Evolutionary conservation across 2,888 invertebrate species (phyloP).

Genomic region (Rotaria sp.): DNA sequence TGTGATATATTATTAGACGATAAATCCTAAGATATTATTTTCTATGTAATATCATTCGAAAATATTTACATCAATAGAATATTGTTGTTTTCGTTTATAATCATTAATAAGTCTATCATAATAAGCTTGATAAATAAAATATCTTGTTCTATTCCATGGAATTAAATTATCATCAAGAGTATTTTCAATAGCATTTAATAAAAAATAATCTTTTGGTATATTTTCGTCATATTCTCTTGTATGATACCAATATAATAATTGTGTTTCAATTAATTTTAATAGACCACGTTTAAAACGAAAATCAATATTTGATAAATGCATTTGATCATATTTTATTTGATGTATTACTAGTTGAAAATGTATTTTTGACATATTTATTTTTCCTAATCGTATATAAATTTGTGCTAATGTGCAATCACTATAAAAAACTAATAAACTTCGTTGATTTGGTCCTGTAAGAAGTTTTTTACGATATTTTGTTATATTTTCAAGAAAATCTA

Average conservation of each 20-base stretch:
- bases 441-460: neutral
- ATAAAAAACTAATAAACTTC: neutral
- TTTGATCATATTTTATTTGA: conserved; percentile 6
- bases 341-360: neutral
- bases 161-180: neutral
- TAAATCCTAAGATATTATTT: too few relatives aligned
- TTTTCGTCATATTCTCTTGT: neutral
- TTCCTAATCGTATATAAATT: neutral
- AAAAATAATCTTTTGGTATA: neutral
- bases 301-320: neutral
- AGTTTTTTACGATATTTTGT: conserved; percentile 21
- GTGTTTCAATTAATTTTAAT: conserved; percentile 26
- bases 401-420: conserved; percentile 9
- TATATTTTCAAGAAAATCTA: neutral
- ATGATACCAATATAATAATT: conserved; percentile 21
- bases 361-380: neutral
- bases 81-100: neutral
- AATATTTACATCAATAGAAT: neutral
- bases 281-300: neutral
- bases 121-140: neutral
- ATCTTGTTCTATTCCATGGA: neutral
- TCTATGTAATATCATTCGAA: too few relatives aligned
- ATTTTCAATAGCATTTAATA: neutral
- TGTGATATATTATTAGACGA: too few relatives aligned
- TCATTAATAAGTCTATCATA: conserved; percentile 1